Conservation (phyloP, 2,888 invertebrate species). For the Gnatocerus cornutus region DNA sequence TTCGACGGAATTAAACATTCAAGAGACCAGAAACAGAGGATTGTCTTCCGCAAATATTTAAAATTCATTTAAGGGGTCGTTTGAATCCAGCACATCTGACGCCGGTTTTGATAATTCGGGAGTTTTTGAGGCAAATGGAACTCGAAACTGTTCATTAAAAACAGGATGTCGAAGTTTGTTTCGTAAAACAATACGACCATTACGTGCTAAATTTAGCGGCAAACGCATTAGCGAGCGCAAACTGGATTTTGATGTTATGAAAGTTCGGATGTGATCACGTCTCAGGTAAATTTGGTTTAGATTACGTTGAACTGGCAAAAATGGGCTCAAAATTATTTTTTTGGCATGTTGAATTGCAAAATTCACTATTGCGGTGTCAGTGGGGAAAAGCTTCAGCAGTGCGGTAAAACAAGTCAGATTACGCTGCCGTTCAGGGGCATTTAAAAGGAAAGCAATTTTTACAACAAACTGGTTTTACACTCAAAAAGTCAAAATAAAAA, state of each 20-base stretch:
- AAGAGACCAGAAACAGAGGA: conserved; percentile 7
- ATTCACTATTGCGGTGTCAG: too few species aligned
- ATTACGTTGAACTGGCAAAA: too few species aligned
- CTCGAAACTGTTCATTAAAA: not conserved
- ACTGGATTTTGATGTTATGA: conserved; percentile 1
- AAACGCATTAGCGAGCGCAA: not conserved
- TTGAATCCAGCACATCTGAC: conserved; percentile 14
- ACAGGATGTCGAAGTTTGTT: not conserved
- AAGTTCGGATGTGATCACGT: not conserved
- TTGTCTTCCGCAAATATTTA: conserved; percentile 18
- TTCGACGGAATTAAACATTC: conserved; percentile 12
- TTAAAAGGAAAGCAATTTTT: too few species aligned
- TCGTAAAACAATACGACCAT: conserved; percentile 5
- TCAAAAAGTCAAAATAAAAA: too few species aligned
- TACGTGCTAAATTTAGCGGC: conserved; percentile 8
- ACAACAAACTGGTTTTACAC: too few species aligned
- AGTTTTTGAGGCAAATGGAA: not conserved
- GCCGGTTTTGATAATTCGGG: conserved; percentile 14
- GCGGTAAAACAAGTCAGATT: too few species aligned
- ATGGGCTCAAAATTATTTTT: too few species aligned
- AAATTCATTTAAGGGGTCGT: conserved; percentile 14
- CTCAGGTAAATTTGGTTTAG: too few species aligned
- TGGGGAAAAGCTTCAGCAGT: too few species aligned
- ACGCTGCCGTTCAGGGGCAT: too few species aligned
- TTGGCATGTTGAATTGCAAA: too few species aligned